Evolutionary conservation across 2,888 invertebrate species (phyloP).

Genomic region (Drosophila paramelanica): DNA sequence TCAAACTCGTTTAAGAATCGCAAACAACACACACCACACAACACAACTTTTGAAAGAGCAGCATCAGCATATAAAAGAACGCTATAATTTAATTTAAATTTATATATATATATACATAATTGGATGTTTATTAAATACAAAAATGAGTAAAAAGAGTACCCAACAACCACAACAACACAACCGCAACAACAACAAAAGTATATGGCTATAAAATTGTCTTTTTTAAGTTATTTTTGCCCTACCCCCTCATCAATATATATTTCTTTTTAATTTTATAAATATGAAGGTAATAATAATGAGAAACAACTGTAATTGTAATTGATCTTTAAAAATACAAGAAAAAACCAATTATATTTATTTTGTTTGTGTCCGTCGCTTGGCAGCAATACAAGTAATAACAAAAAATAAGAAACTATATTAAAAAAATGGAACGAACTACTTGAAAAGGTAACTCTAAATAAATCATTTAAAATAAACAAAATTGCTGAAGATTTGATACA

Average conservation of each 20-base stretch:
- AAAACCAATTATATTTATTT: conserved; percentile 61
- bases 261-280: conserved; percentile 80
- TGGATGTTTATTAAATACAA: conserved; percentile 67
- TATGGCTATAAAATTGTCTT: conserved; percentile 75
- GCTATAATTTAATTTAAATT: conserved; percentile 78
- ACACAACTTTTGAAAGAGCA: conserved; percentile 56
- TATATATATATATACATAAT: conserved; percentile 69
- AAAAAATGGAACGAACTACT: conserved; percentile 66
- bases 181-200: conserved; percentile 48
- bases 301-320: conserved; percentile 77
- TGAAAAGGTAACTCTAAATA: conserved; percentile 73
- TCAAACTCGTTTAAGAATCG: conserved; percentile 60
- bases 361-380: conserved; percentile 67
- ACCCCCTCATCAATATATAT: conserved; percentile 75
- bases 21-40: conserved; percentile 42
- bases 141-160: conserved; percentile 52
- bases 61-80: conserved; percentile 64
- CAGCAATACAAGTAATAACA: conserved; percentile 40
- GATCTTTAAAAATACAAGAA: conserved; percentile 71
- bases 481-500: conserved; percentile 30
- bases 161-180: conserved; percentile 63
- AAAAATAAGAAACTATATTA: conserved; percentile 46
- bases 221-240: conserved; percentile 76
- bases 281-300: conserved; percentile 77
- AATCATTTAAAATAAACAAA: conserved; percentile 57